Percentiles rank a stretch among this genome's conserved stretches.
Evolutionary conservation across 2,797 vertebrate species (phyloP).

Genomic region (Manis javanica): DNA sequence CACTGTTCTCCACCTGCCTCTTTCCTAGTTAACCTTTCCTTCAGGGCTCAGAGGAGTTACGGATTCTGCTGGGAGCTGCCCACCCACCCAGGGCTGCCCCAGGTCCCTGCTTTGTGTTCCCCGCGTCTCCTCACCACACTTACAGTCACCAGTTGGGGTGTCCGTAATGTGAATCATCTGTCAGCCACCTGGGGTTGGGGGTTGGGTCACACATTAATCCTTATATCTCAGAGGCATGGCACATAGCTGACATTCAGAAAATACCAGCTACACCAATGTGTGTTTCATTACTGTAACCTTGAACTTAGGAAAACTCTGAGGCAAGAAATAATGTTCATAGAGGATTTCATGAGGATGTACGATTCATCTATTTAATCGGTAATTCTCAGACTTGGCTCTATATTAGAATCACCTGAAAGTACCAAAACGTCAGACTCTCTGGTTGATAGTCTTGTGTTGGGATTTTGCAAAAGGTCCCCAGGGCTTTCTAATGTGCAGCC

Average conservation of each 20-base stretch:
- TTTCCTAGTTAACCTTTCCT: neutral
- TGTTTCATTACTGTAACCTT: neutral
- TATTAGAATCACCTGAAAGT: neutral
- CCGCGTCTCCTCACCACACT: neutral
- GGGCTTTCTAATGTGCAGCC: neutral
- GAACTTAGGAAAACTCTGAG: neutral
- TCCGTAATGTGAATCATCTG: neutral
- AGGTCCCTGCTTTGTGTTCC: neutral
- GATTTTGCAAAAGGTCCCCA: neutral
- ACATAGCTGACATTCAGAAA: neutral
- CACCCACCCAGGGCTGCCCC: neutral
- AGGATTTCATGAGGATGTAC: neutral
- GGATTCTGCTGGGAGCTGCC: neutral
- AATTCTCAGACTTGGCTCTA: neutral
- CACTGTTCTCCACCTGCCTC: neutral
- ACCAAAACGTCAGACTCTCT: neutral
- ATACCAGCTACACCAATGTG: neutral
- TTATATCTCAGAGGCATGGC: neutral
- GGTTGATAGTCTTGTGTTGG: neutral
- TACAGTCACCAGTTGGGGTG: neutral
- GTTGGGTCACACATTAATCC: neutral
- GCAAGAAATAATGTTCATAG: neutral
- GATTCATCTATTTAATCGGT: neutral
- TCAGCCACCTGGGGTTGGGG: neutral
- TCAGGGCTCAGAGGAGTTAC: neutral